Percentiles rank a stretch among this genome's conserved stretches.
Evolutionary conservation across 2,113 vertebrate genomes (phyloP).

Genomic region (Microtus montanus): DNA sequence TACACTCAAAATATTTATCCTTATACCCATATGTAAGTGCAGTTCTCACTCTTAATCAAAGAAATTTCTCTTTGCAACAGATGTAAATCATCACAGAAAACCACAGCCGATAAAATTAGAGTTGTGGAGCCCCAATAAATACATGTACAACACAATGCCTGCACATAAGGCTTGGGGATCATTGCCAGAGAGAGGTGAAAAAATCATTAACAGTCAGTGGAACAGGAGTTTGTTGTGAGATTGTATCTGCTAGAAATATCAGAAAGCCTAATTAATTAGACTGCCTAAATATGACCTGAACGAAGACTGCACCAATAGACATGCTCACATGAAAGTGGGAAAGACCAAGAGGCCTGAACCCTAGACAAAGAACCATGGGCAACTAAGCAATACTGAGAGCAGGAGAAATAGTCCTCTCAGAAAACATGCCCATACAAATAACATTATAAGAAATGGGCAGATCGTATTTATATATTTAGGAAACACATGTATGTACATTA

Average conservation of each 20-base stretch:
- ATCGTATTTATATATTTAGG: background rate
- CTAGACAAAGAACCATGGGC: background rate
- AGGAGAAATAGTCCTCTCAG: background rate
- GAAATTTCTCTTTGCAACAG: background rate
- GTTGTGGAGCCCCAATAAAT: background rate
- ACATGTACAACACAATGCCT: background rate
- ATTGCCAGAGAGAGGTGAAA: background rate
- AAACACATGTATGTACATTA: background rate
- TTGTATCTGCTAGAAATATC: background rate
- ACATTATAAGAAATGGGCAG: background rate
- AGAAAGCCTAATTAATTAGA: background rate
- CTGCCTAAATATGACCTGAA: background rate
- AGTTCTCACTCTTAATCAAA: background rate
- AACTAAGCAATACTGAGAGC: background rate
- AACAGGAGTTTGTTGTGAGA: background rate
- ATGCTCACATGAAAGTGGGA: background rate
- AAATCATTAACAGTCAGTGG: background rate
- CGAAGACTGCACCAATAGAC: background rate
- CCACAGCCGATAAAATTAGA: background rate
- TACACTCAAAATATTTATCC: background rate
- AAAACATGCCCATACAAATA: background rate
- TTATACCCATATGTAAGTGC: background rate
- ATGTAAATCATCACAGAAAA: background rate
- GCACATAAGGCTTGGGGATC: background rate
- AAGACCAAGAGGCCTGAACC: background rate